Percentiles rank a stretch among this genome's conserved stretches.
phyloP scores from a whole-genome alignment of 2,797 vertebrate species.

The Poecilia velifera region DNA sequence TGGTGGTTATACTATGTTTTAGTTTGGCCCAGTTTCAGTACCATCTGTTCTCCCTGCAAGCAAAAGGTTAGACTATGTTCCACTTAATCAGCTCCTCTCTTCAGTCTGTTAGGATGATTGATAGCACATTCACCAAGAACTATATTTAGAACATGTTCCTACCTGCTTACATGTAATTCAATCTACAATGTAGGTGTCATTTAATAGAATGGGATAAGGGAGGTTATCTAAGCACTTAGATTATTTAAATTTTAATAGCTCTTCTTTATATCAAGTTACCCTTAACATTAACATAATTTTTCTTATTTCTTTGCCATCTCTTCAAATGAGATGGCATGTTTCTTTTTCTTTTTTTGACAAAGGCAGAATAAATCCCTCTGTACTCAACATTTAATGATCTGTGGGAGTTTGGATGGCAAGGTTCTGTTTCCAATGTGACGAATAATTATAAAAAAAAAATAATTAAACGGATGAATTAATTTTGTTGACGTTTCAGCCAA shows the following conservation, averaged over 20 bases:
- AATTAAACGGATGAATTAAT: not conserved
- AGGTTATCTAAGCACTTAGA: not conserved
- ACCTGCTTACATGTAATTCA: not conserved
- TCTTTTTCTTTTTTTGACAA: not conserved
- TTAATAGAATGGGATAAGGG: not conserved
- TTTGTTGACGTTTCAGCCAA: not conserved
- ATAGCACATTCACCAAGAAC: not conserved
- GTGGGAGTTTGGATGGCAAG: not conserved
- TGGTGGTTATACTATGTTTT: not conserved
- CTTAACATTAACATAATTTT: not conserved
- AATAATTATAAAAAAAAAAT: not conserved
- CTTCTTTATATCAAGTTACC: not conserved
- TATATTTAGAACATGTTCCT: slow-evolving; percentile 1
- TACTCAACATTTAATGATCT: not conserved
- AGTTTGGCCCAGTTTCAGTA: slow-evolving; percentile 16
- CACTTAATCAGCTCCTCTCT: slow-evolving; percentile 1
- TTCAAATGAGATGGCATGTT: not conserved
- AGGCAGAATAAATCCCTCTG: not conserved
- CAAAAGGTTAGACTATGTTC: slow-evolving; percentile 18
- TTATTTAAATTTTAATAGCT: not conserved
- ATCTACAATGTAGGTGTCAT: slow-evolving; percentile 8
- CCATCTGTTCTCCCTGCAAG: slow-evolving; percentile 17
- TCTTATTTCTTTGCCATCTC: not conserved
- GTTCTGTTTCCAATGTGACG: not conserved
- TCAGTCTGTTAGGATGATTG: slow-evolving; percentile 8